Evolutionary conservation across 2,113 vertebrate genomes (phyloP).

Genomic region (Prinia subflava): DNA sequence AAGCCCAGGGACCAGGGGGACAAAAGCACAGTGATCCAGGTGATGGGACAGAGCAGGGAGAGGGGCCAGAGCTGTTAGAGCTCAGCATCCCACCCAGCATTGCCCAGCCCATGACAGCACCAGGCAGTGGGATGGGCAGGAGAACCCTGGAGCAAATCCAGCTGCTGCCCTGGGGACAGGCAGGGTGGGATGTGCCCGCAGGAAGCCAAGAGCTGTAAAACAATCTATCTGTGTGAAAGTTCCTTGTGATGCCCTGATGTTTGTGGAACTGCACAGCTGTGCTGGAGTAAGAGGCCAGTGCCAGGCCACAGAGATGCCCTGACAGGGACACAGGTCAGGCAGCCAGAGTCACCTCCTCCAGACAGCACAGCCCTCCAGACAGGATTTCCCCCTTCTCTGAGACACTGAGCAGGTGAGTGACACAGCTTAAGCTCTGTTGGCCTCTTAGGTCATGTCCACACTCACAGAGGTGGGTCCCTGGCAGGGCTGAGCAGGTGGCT

Average conservation of each 20-base stretch:
- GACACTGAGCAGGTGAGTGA: background rate
- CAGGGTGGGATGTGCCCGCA: background rate
- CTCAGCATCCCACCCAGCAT: background rate
- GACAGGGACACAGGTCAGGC: accelerated
- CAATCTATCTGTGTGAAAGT: background rate
- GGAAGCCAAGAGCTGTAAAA: background rate
- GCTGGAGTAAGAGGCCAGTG: background rate
- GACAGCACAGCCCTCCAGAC: background rate
- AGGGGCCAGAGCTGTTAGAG: background rate
- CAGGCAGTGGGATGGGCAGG: background rate
- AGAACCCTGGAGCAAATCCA: background rate
- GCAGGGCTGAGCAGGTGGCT: background rate
- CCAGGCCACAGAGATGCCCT: background rate
- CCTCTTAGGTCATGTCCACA: accelerated
- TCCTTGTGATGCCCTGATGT: background rate
- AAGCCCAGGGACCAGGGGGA: background rate
- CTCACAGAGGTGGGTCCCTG: background rate
- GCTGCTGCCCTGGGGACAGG: background rate
- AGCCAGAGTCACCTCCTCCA: background rate
- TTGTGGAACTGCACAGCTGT: background rate
- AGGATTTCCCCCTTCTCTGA: background rate
- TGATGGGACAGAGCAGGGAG: background rate
- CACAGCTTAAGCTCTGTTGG: background rate
- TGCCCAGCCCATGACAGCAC: background rate
- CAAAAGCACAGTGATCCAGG: background rate